Evolutionary conservation across 2,888 invertebrate species (phyloP), one percentile per base, ranked within the genome.

Genomic region (Eumacrocentrus americanus): DNA sequence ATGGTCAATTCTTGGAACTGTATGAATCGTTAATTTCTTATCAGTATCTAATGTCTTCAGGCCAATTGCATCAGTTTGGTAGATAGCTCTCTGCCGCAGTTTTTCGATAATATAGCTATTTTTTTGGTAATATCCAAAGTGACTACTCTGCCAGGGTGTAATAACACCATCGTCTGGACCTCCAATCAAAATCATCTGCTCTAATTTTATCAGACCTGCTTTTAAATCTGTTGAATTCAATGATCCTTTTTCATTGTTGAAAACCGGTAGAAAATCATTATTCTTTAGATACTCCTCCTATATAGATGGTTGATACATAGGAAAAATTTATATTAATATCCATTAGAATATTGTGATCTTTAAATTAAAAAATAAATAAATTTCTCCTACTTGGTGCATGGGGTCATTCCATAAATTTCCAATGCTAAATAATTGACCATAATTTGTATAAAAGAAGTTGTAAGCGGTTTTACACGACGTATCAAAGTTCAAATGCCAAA

Each of bases 331-430:
- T n/a, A n/a, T n/a, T n/a, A n/a, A n/a, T n/a, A n/a, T n/a, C n/a
- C n/a, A n/a, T n/a, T n/a, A n/a, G n/a, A n/a, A n/a, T n/a, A n/a
- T n/a, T n/a, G n/a, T n/a, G n/a, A n/a, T n/a, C n/a, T n/a, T n/a
- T n/a, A n/a, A n/a, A n/a, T n/a, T n/a, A n/a, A n/a, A n/a, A n/a
- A n/a, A n/a, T n/a, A n/a, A n/a, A n/a, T n/a, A n/a, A n/a, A n/a
- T n/a, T n/a, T n/a, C n/a, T n/a, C n/a, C n/a, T n/a, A n/a, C n/a
- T n/a, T n/a, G n/a, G n/a, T n/a, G n/a, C n/a, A n/a, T n/a, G n/a
- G n/a, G n/a, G n/a, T n/a, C 95, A 72, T 95, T 94, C 96, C 96
- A 96, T 73, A 95, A 96, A 81, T 95, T 95, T 0, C 91, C 95
- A 0, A 96, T 90, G 0, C 95, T 95, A 0, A 91, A 91, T 67